Evolutionary conservation across 2,888 invertebrate genomes (phyloP).

Genomic region (Chrysina gloriosa): DNA sequence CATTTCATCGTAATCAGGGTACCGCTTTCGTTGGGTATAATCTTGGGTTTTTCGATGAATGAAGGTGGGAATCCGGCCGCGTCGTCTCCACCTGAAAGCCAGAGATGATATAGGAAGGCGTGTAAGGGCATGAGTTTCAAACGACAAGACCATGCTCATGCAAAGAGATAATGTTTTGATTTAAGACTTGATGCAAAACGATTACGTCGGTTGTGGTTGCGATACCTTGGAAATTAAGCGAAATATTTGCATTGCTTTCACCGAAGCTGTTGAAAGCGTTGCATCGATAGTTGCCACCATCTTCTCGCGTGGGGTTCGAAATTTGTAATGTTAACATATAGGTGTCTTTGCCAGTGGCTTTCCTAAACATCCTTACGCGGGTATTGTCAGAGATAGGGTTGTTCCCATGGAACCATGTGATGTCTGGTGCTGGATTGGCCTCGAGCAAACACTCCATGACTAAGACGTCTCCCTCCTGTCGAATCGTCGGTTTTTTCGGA

Average conservation of each 20-base stretch:
- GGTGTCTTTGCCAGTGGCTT: slow-evolving; percentile 88
- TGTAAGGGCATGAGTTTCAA: slow-evolving; percentile 44
- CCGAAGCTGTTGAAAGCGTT: slow-evolving; percentile 98
- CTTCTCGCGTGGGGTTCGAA: slow-evolving; percentile 93
- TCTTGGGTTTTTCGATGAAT: slow-evolving; percentile 98
- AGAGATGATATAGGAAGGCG: slow-evolving; percentile 34
- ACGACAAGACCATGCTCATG: slow-evolving; percentile 65
- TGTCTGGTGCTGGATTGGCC: slow-evolving; percentile 94
- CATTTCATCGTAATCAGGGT: slow-evolving; percentile 98
- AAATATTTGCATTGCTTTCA: slow-evolving; percentile 99
- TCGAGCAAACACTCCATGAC: slow-evolving; percentile 97
- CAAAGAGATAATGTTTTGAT: slow-evolving; percentile 50
- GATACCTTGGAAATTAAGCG: slow-evolving; percentile 99
- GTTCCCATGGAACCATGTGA: slow-evolving; percentile 94
- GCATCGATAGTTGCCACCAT: slow-evolving; percentile 99
- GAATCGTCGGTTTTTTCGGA: slow-evolving; percentile 96
- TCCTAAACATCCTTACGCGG: slow-evolving; percentile 91
- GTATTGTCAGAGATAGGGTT: slow-evolving; percentile 85
- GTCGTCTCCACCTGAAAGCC: slow-evolving; percentile 85
- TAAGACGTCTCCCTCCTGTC: slow-evolving; percentile 91
- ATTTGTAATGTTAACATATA: slow-evolving; percentile 94
- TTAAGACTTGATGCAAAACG: not conserved
- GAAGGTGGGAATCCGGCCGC: slow-evolving; percentile 95
- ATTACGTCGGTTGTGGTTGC: slow-evolving; percentile 39
- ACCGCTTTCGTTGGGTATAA: slow-evolving; percentile 97